Conservation (phyloP, 1,140 invertebrate species). For the Littorina saxatilis region DNA sequence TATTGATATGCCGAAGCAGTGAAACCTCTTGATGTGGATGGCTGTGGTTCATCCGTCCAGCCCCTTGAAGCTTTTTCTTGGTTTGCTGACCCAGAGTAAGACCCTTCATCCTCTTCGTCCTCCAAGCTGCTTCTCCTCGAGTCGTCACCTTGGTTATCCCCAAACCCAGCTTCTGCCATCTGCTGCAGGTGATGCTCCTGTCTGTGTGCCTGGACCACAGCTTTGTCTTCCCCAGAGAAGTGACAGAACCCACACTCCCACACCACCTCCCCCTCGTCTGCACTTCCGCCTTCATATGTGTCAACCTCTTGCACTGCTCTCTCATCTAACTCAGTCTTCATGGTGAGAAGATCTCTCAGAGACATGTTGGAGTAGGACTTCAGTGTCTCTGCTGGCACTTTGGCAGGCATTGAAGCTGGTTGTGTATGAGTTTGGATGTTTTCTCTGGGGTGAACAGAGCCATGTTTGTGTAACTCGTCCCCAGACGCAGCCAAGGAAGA, state of each 20-base stretch:
- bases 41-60: not conserved
- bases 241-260: conserved; percentile 36
- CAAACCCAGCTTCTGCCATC: not conserved
- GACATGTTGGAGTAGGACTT: conserved; percentile 36
- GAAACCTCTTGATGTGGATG: not conserved
- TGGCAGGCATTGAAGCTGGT: not conserved
- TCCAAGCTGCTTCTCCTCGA: not conserved
- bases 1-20: not conserved
- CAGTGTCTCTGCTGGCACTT: not conserved
- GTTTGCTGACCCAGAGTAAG: not conserved
- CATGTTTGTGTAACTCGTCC: too few species aligned
- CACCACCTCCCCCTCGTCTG: not conserved
- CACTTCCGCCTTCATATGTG: not conserved
- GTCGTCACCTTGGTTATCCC: not conserved
- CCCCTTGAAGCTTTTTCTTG: not conserved
- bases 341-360: conserved; percentile 27
- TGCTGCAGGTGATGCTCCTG: not conserved
- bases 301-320: too few species aligned
- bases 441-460: too few species aligned
- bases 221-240: conserved; percentile 6
- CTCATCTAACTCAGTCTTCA: not conserved
- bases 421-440: too few species aligned
- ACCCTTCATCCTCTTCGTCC: not conserved
- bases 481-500: too few species aligned
- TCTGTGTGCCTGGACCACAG: not conserved